Evolutionary conservation across 2,113 vertebrate genomes (phyloP).

Genomic region (Xiphophorus maculatus): DNA sequence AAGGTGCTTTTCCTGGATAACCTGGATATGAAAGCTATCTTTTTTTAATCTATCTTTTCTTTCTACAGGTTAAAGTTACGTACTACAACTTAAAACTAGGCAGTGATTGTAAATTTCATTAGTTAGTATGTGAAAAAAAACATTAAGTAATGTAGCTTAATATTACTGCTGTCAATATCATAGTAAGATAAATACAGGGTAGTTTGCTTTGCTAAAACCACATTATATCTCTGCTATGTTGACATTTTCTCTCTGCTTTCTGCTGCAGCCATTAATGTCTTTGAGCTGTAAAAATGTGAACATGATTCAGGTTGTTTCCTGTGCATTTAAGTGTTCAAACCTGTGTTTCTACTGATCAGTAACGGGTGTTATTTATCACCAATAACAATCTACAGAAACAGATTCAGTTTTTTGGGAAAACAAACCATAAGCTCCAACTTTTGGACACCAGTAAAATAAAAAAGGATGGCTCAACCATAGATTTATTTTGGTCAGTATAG

Average conservation of each 20-base stretch:
- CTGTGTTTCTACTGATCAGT: not conserved
- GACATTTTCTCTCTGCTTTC: not conserved
- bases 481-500: conserved; percentile 5
- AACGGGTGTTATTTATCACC: not conserved
- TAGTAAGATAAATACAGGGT: no score
- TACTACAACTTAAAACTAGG: no score
- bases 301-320: not conserved
- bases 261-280: not conserved
- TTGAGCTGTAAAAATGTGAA: not conserved
- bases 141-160: no score
- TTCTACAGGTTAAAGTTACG: no score
- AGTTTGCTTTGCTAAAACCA: not conserved
- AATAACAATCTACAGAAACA: not conserved
- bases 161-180: no score
- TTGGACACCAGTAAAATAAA: not conserved
- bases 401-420: not conserved
- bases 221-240: not conserved
- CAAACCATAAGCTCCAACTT: conserved; percentile 1
- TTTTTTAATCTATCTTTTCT: no score
- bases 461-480: conserved; percentile 7
- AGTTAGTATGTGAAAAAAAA: no score
- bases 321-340: not conserved
- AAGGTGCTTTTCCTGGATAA: no score
- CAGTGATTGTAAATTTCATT: no score
- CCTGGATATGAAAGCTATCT: no score